Conservation (phyloP, 2,888 invertebrate species). For the Coleophora flavipennella region DNA sequence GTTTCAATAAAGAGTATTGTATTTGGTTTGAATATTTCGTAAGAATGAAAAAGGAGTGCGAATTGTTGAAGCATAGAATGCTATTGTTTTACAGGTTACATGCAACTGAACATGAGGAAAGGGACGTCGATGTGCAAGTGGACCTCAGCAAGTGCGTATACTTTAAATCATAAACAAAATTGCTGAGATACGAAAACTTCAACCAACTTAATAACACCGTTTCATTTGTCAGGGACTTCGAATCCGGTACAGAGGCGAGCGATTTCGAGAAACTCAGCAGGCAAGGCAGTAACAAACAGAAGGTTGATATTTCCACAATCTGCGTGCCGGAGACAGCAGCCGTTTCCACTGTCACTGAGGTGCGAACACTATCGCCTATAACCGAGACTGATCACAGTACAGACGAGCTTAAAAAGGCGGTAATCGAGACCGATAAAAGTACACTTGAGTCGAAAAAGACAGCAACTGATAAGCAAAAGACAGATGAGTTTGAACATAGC, state of each 20-base stretch:
- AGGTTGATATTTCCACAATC: constrained; percentile 48
- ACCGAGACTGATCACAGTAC: neutral
- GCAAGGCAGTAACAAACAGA: constrained; percentile 68
- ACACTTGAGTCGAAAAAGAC: too few species aligned
- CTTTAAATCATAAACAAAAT: neutral
- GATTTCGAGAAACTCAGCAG: constrained; percentile 84
- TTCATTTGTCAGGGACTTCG: constrained; percentile 74
- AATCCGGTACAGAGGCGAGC: constrained; percentile 86
- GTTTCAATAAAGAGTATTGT: too few species aligned
- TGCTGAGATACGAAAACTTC: neutral
- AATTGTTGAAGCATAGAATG: neutral
- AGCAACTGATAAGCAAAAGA: constrained; percentile 13
- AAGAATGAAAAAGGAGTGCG: too few species aligned
- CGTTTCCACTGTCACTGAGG: constrained; percentile 74
- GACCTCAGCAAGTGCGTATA: constrained; percentile 57
- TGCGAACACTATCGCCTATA: constrained; percentile 31
- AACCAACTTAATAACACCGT: neutral
- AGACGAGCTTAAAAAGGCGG: too few species aligned
- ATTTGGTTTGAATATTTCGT: too few species aligned
- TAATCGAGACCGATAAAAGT: too few species aligned
- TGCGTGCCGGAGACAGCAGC: constrained; percentile 64
- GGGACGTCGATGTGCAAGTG: constrained; percentile 52
- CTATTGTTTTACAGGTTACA: constrained; percentile 35
- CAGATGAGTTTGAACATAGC: constrained; percentile 80
- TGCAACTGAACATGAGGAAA: constrained; percentile 40